phyloP scores from a whole-genome alignment of 2,797 vertebrate genomes.

The Hydrolagus colliei region DNA sequence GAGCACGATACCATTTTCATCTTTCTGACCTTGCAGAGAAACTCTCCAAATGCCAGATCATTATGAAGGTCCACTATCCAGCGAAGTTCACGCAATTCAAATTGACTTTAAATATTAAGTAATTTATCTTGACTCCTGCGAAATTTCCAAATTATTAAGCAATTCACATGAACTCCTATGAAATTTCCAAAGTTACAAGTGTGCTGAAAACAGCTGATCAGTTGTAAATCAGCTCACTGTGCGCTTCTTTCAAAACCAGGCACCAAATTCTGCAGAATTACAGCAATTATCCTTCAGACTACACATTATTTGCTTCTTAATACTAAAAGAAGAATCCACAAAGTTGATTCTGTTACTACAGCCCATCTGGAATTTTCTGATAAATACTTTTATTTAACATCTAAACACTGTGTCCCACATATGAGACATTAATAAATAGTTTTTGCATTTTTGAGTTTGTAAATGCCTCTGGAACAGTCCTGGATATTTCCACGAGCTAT shows the following conservation, averaged over 20 bases:
- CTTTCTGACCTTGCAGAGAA: not conserved
- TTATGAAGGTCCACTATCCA: not conserved
- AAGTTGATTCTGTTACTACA: no score
- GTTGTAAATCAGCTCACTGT: not conserved
- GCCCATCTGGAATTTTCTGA: not conserved
- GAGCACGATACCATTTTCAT: not conserved
- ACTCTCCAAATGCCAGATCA: not conserved
- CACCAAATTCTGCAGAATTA: not conserved
- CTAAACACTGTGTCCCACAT: not conserved
- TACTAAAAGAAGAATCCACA: not conserved
- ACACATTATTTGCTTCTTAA: not conserved
- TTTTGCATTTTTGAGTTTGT: not conserved
- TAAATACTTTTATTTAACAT: not conserved
- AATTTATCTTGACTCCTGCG: slow-evolving; percentile 12
- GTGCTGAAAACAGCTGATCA: not conserved
- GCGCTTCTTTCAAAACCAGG: not conserved
- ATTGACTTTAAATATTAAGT: slow-evolving; percentile 20
- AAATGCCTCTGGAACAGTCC: slow-evolving; percentile 32
- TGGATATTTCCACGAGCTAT: slow-evolving; percentile 33
- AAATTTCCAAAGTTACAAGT: slow-evolving; percentile 1
- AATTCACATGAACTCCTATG: slow-evolving; percentile 2
- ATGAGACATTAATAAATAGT: not conserved
- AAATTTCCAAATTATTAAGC: slow-evolving; percentile 28
- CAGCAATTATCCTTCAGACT: not conserved
- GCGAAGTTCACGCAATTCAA: not conserved